Evolutionary conservation across 2,113 vertebrate species (phyloP).

Genomic region (Pelusios castaneus): DNA sequence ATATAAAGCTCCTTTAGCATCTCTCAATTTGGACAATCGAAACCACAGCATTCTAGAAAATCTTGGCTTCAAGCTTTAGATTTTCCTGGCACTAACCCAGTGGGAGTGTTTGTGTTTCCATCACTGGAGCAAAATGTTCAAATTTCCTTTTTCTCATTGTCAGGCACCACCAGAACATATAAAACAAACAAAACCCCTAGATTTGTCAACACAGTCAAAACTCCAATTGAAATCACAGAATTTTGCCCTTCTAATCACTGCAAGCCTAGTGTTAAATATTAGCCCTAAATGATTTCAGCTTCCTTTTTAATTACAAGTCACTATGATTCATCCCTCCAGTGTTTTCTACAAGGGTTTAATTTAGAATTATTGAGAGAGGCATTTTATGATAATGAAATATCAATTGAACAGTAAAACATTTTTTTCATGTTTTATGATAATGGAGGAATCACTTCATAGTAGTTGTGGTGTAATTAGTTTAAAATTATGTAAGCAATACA

Average conservation of each 20-base stretch:
- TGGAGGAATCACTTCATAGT: neutral
- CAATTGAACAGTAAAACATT: neutral
- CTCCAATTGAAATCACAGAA: neutral
- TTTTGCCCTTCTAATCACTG: neutral
- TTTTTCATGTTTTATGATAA: neutral
- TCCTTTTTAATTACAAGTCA: neutral
- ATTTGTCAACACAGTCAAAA: neutral
- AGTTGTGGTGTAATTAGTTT: constrained; percentile 23
- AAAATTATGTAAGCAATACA: constrained; percentile 45
- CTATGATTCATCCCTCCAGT: neutral
- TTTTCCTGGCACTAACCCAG: neutral
- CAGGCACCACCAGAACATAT: neutral
- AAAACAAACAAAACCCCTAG: neutral
- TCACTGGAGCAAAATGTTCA: neutral
- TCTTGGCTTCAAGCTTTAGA: neutral
- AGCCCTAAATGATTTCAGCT: neutral
- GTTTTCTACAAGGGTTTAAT: neutral
- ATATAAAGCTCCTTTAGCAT: neutral
- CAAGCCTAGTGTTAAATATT: neutral
- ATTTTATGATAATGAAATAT: constrained; percentile 22
- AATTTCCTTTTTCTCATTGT: neutral
- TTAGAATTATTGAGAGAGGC: neutral
- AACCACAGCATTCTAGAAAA: neutral
- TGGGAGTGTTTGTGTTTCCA: neutral
- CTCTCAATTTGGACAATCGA: neutral